These are phyloP conservation scores for Chaetura pelagica DNA, from an alignment of 2,113 vertebrate genomes.

Conservation along the genomic window DNA sequence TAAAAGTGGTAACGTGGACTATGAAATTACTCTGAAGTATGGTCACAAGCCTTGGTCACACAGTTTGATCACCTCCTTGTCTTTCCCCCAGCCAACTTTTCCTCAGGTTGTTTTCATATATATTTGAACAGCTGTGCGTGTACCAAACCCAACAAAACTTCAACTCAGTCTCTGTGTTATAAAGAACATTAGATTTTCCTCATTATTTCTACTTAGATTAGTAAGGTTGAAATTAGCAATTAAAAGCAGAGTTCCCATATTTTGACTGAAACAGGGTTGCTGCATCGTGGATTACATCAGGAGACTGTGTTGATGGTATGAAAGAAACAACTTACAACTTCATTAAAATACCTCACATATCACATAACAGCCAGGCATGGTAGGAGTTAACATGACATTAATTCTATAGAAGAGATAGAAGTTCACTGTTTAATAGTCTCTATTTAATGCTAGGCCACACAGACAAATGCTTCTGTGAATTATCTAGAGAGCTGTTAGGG, in stretches of 20 bases:
- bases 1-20: not conserved
- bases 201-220: not conserved
- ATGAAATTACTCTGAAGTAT: not conserved
- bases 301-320: not conserved
- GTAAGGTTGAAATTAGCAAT: slow-evolving; percentile 10
- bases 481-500: slow-evolving; percentile 69
- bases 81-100: not conserved
- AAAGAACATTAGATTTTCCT: not conserved
- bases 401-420: slow-evolving; percentile 56
- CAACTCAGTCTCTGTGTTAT: not conserved
- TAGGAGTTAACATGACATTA: slow-evolving; percentile 55
- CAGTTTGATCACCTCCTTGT: not conserved
- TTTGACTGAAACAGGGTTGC: not conserved
- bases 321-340: not conserved
- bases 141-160: not conserved
- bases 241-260: not conserved
- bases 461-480: slow-evolving; percentile 69
- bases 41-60: not conserved
- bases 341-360: not conserved
- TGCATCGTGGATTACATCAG: not conserved
- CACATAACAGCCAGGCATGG: not conserved
- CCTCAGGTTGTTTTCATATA: not conserved
- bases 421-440: slow-evolving; percentile 71
- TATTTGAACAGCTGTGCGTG: not conserved
- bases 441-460: slow-evolving; percentile 68